These are phyloP conservation scores for Yponomeuta malinellus DNA, from an alignment of 2,888 invertebrate genomes.

Conservation along the genomic window DNA sequence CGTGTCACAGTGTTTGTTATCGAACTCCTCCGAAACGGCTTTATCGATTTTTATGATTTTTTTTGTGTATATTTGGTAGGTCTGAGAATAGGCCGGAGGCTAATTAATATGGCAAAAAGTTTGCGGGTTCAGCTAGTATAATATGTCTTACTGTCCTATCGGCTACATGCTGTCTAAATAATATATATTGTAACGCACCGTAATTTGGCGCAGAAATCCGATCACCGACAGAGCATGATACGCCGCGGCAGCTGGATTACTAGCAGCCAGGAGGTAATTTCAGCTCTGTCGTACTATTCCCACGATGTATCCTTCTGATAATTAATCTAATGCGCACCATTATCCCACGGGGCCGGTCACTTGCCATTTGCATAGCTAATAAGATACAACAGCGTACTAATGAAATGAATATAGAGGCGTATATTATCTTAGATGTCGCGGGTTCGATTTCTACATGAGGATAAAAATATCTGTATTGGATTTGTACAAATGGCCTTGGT, in stretches of 20 bases:
- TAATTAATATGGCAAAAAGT: too few species aligned
- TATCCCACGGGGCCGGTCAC: constrained; percentile 1
- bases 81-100: too few species aligned
- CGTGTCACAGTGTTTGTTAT: too few species aligned
- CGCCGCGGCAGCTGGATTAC: neutral
- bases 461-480: too few species aligned
- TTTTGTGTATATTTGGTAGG: too few species aligned
- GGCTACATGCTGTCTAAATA: neutral
- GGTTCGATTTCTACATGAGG: too few species aligned
- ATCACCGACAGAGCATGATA: neutral
- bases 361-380: constrained; percentile 7
- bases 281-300: neutral
- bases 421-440: too few species aligned
- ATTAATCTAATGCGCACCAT: constrained; percentile 2
- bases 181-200: neutral
- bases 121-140: too few species aligned
- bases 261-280: neutral
- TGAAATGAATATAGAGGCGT: neutral
- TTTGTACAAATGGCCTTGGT: too few species aligned
- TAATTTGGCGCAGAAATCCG: neutral
- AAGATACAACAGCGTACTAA: neutral
- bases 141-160: too few species aligned
- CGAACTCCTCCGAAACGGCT: too few species aligned
- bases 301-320: neutral
- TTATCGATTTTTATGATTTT: too few species aligned